Evolutionary conservation across 2,797 vertebrate species (phyloP).

Genomic region (Ptychobarbus kaznakovi): DNA sequence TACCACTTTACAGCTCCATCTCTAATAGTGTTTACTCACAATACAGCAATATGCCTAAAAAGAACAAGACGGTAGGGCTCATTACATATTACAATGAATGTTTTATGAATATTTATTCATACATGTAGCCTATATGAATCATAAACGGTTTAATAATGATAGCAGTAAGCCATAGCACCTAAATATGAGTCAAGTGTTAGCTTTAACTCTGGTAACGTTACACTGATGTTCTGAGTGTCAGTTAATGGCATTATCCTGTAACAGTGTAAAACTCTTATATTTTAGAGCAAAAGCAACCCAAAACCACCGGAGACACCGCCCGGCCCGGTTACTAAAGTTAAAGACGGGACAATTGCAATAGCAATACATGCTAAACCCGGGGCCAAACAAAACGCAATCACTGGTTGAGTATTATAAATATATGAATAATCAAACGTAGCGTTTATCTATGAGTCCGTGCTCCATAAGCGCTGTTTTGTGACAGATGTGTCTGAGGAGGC

Average conservation of each 20-base stretch:
- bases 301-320: constrained; percentile 47
- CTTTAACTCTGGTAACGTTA: not conserved
- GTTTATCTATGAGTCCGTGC: not conserved
- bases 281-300: constrained; percentile 63
- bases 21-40: constrained; percentile 5
- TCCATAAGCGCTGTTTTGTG: constrained; percentile 25
- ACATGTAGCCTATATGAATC: not conserved
- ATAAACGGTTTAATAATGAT: not conserved
- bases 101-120: not conserved
- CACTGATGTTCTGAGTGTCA: not conserved
- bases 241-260: not conserved
- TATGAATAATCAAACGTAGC: not conserved
- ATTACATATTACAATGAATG: not conserved
- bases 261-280: not conserved
- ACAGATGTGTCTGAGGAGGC: constrained; percentile 83
- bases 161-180: not conserved
- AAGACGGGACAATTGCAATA: constrained; percentile 79
- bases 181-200: not conserved
- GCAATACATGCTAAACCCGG: constrained; percentile 88
- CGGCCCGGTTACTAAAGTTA: constrained; percentile 78
- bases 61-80: constrained; percentile 62
- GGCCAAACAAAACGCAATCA: constrained; percentile 84
- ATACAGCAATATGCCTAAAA: constrained; percentile 64
- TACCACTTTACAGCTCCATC: not conserved
- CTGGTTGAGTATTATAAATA: constrained; percentile 75